Base-by-base conservation (phyloP, 2,113 vertebrate genomes). In the Tupaia tana region DNA sequence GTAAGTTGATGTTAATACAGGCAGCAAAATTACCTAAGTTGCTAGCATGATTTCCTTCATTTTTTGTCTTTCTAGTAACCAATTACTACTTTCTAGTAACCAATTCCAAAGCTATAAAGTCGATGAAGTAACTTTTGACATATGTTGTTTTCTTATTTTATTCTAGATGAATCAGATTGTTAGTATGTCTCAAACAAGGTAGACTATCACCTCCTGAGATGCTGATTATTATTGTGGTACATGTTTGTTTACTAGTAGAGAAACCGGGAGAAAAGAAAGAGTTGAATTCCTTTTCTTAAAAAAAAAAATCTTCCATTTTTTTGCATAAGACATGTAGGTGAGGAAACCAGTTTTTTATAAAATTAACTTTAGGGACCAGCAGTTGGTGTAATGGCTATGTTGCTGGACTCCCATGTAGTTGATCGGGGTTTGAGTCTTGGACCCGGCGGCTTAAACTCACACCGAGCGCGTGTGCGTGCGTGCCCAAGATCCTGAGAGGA, bases 41-140 rank as follows among this genome's bases (percentile, higher is more conserved):
- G 12, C 66, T 90, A 84, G 7, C 54, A 64, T 89, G 86, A 83
- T 66, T 77, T 88, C 52, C 75, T 91, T 70, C 90, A 87, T 71
- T 93, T 88, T 82, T 89, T 63, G 70, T 71, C 54, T 90, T 96
- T 82, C 66, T 79, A 67, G 25, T 92, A 89, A 77, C 18, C 31
- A 69, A 13, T 83, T 82, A 91, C 67, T 75, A 77, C 54, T 90
- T 96, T 82, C 66, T 79, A 67, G 25, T 89, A 89, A 77, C 18
- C 31, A 69, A 13, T 83, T 74, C 34, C 71, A 90, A 88, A 91
- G n/a, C 82, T 79, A 63, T 43, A 63, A 95, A 84, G 69, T 64
- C 25, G 7, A 73, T 88, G 88, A 86, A 81, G 58, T 29, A 71
- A 11, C 82, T 89, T 95, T 95, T 88, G 14, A 88, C 67, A 91